Percentiles rank a stretch among this genome's conserved stretches.
Conservation (phyloP, 2,888 invertebrate genomes). For the Dascillus cervinus region DNA sequence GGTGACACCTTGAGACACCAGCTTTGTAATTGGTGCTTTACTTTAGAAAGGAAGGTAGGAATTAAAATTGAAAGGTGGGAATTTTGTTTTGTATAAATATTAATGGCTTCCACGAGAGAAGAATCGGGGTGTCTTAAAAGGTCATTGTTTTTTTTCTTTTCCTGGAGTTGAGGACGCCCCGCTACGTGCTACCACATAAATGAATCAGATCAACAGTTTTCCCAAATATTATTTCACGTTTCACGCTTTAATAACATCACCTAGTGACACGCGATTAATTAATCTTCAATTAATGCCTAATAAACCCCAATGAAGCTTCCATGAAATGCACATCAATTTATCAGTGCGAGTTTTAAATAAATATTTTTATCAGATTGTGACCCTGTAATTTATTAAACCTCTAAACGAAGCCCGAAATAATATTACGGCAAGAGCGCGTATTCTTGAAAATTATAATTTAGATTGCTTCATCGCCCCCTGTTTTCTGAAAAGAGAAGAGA, state of each 20-base stretch:
- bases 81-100: conserved; percentile 22
- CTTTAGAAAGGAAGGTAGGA: conserved; percentile 12
- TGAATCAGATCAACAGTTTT: too few species aligned
- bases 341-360: too few species aligned
- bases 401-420: too few species aligned
- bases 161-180: conserved; percentile 12
- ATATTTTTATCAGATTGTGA: too few species aligned
- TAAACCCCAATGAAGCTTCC: too few species aligned
- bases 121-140: conserved; percentile 10
- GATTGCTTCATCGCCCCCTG: conserved; percentile 16
- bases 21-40: conserved; percentile 9
- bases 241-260: too few species aligned
- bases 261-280: too few species aligned
- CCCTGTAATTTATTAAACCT: too few species aligned
- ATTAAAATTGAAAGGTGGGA: conserved; percentile 14
- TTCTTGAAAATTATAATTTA: conserved; percentile 19
- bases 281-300: too few species aligned
- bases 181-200: conserved; percentile 15
- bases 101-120: conserved; percentile 20
- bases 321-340: too few species aligned
- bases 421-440: too few species aligned
- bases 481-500: conserved; percentile 16
- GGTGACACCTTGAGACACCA: conserved; percentile 6
- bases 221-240: too few species aligned
- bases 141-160: conserved; percentile 12